Base-by-base conservation (phyloP, 2,888 invertebrate genomes). In the Asteroscopus sphinx region DNA sequence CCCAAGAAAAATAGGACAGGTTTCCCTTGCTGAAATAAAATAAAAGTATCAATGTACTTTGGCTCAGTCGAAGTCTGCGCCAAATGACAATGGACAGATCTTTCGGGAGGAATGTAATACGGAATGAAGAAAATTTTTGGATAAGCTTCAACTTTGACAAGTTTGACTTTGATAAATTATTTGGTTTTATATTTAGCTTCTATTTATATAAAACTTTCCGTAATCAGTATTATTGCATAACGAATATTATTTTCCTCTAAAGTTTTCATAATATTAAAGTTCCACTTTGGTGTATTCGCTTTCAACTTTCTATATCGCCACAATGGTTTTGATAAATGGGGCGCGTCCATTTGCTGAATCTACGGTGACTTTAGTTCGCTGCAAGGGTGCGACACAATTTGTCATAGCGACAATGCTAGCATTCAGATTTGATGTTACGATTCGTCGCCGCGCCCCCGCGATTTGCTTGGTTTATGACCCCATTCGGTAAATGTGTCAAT, bases 391-490 rank as follows among this genome's bases (percentile, higher is more conserved):
- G 80, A 82, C 78, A 73, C 83, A 68, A 85, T 87, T 86, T 82
- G 76, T 85, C 85, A 88, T 82, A 80, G 75, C 71, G 73, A 78
- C 79, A 80, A 76, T 80, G 70, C 64, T 76, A 74, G 63, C 76
- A 83, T 86, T 85, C 78, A 81, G 78, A 81, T 83, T 82, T 78
- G 79, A 79, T 79, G 77, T 71, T 66, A 59, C 69, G 77, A 77
- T 77, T 79, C 65, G 62, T 44, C 49, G 77, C 70, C 84, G 69
- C 81, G 21, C 79, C 78, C 63, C 61, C 53, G 66, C 72, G 60
- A 71, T 79, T 75, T 72, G 69, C 62, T 51, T 68, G 60, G 51
- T 63, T 74, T 77, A 71, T 67, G 76, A 73, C 79, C 73, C 74
- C 72, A 77, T 81, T 81, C 62, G 25, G 52, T 60, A 76, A 77